Evolutionary conservation across 2,888 invertebrate species (phyloP).

Genomic region (Halictus quadricinctus): DNA sequence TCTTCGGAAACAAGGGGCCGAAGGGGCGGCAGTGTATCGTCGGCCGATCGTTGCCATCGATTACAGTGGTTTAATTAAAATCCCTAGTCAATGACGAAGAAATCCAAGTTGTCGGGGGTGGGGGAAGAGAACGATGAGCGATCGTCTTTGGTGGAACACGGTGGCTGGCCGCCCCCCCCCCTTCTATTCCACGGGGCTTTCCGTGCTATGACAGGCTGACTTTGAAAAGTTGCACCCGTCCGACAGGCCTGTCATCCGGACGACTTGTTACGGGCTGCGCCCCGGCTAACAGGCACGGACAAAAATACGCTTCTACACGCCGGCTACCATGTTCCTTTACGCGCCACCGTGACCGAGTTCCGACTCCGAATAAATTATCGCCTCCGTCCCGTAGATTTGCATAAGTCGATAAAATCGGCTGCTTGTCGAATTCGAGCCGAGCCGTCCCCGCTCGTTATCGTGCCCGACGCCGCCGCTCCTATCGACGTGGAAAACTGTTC

Average conservation of each 20-base stretch:
- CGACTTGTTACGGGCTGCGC: slow-evolving; percentile 67
- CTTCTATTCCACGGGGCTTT: slow-evolving; percentile 59
- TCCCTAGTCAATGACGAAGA: slow-evolving; percentile 46
- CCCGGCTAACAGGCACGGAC: slow-evolving; percentile 62
- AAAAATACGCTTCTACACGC: slow-evolving; percentile 66
- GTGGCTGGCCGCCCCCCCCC: slow-evolving; percentile 56
- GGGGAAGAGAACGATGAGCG: slow-evolving; percentile 52
- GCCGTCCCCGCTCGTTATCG: slow-evolving; percentile 37
- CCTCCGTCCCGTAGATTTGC: slow-evolving; percentile 58
- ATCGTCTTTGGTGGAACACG: slow-evolving; percentile 54
- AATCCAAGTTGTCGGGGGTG: slow-evolving; percentile 37
- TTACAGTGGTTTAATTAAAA: slow-evolving; percentile 57
- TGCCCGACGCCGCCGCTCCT: slow-evolving; percentile 14
- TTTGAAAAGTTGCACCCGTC: slow-evolving; percentile 79
- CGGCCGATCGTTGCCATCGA: slow-evolving; percentile 49
- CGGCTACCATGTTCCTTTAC: slow-evolving; percentile 67
- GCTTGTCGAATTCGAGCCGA: slow-evolving; percentile 54
- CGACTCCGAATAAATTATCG: slow-evolving; percentile 68
- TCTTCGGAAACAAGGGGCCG: slow-evolving; percentile 20
- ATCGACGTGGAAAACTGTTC: slow-evolving; percentile 46
- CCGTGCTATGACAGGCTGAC: slow-evolving; percentile 73
- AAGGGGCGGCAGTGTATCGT: background rate
- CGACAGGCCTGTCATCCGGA: slow-evolving; percentile 72
- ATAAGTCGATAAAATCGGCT: slow-evolving; percentile 66
- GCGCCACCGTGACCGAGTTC: slow-evolving; percentile 70